phyloP scores from a whole-genome alignment of 2,113 vertebrate genomes.

The Argyrosomus japonicus region DNA sequence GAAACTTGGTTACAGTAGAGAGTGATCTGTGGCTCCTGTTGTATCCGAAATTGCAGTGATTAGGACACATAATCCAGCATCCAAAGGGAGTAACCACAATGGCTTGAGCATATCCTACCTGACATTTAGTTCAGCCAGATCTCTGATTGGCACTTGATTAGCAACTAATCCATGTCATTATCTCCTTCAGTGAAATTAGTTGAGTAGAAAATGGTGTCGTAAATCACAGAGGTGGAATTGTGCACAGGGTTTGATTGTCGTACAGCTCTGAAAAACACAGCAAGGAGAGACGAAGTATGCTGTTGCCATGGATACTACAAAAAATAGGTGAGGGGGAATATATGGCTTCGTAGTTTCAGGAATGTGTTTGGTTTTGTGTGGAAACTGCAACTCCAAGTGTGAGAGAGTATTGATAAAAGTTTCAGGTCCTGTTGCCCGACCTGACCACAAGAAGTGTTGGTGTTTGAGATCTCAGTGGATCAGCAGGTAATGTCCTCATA shows the following conservation, averaged over 20 bases:
- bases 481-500: not conserved
- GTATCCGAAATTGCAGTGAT: slow-evolving; percentile 73
- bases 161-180: slow-evolving; percentile 93
- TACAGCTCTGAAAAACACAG: slow-evolving; percentile 65
- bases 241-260: slow-evolving; percentile 75
- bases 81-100: slow-evolving; percentile 67
- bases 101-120: slow-evolving; percentile 85
- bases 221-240: slow-evolving; percentile 84
- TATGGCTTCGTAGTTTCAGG: slow-evolving; percentile 44
- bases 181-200: slow-evolving; percentile 94
- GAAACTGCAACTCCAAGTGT: slow-evolving; percentile 13
- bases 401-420: slow-evolving; percentile 35
- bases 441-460: not conserved
- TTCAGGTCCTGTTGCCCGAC: slow-evolving; percentile 12
- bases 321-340: slow-evolving; percentile 59
- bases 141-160: slow-evolving; percentile 98
- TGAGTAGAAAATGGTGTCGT: slow-evolving; percentile 92
- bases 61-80: slow-evolving; percentile 75
- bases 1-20: slow-evolving; percentile 72
- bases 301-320: slow-evolving; percentile 77
- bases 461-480: slow-evolving; percentile 1
- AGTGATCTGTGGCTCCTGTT: slow-evolving; percentile 55
- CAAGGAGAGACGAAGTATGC: slow-evolving; percentile 55
- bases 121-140: slow-evolving; percentile 90
- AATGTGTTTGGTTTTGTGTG: slow-evolving; percentile 42